Evolutionary conservation across 2,888 invertebrate genomes (phyloP).

Genomic region (Orthosia incerta): DNA sequence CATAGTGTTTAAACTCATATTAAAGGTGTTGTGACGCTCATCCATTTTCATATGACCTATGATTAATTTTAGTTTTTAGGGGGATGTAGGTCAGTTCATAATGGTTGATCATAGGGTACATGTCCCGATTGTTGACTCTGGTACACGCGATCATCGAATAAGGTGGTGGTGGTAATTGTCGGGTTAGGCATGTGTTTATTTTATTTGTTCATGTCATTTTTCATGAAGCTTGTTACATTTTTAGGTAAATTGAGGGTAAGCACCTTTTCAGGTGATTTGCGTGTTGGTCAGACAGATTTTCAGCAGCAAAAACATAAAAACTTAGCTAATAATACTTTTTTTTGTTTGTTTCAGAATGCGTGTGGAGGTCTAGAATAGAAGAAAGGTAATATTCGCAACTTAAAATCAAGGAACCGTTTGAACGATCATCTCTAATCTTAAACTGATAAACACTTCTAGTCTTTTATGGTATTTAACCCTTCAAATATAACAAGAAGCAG

Average conservation of each 20-base stretch:
- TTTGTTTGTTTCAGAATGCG: constrained; percentile 71
- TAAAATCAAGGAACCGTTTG: background rate
- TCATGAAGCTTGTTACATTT: constrained; percentile 35
- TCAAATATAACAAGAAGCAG: background rate
- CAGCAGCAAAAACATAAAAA: background rate
- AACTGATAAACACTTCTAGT: background rate
- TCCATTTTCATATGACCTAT: constrained; percentile 64
- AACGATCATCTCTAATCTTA: background rate
- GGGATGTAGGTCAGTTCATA: constrained; percentile 62
- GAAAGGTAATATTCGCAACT: constrained; percentile 51
- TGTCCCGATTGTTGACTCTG: constrained; percentile 71
- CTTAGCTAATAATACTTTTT: constrained; percentile 4
- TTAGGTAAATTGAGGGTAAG: constrained; percentile 41
- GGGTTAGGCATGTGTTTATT: constrained; percentile 42
- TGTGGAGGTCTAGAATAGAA: constrained; percentile 48
- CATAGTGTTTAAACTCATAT: constrained; percentile 66
- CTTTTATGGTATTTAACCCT: background rate
- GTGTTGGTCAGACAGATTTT: background rate
- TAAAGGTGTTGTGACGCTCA: constrained; percentile 27
- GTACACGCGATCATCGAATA: constrained; percentile 72
- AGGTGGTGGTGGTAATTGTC: constrained; percentile 52
- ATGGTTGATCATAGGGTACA: constrained; percentile 69
- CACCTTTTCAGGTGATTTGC: constrained; percentile 24
- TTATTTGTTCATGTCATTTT: constrained; percentile 42
- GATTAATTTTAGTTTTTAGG: constrained; percentile 37